These are phyloP conservation scores for Stenodema calcarata DNA, from an alignment of 2,888 invertebrate genomes.

Conservation along the genomic window DNA sequence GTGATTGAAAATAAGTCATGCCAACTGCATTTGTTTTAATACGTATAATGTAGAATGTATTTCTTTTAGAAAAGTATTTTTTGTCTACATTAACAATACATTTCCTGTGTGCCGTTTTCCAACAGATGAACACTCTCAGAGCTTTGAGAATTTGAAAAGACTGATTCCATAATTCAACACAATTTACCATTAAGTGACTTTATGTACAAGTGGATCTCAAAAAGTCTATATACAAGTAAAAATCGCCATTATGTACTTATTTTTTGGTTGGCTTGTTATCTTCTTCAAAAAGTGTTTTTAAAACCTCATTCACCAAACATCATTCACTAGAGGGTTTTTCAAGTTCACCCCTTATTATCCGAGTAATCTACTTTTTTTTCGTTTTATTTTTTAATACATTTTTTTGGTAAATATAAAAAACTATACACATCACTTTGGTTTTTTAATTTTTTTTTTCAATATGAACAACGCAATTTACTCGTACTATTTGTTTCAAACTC, in stretches of 20 bases:
- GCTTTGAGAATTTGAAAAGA: slow-evolving; percentile 49
- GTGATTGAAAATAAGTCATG: slow-evolving; percentile 50
- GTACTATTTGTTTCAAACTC: neutral
- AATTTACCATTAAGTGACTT: slow-evolving; percentile 35
- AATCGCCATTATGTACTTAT: slow-evolving; percentile 13
- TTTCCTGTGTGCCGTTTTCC: slow-evolving; percentile 42
- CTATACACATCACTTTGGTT: slow-evolving; percentile 51
- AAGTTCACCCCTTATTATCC: neutral
- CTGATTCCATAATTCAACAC: slow-evolving; percentile 57
- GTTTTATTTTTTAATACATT: slow-evolving; percentile 10
- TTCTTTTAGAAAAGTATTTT: slow-evolving; percentile 39
- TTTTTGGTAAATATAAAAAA: slow-evolving; percentile 49
- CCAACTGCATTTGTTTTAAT: slow-evolving; percentile 52
- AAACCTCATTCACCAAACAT: neutral
- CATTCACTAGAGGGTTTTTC: neutral
- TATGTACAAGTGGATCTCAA: slow-evolving; percentile 52
- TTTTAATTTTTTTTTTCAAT: neutral
- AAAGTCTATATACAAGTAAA: slow-evolving; percentile 48
- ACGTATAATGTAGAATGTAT: slow-evolving; percentile 40
- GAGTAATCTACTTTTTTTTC: slow-evolving; percentile 6
- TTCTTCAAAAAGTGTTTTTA: neutral
- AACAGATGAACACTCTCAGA: slow-evolving; percentile 52
- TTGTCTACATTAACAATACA: slow-evolving; percentile 52
- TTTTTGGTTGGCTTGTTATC: slow-evolving; percentile 41
- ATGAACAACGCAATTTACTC: slow-evolving; percentile 18